These are phyloP conservation scores for Poecile atricapillus DNA, from an alignment of 2,113 vertebrate genomes.

Conservation along the genomic window DNA sequence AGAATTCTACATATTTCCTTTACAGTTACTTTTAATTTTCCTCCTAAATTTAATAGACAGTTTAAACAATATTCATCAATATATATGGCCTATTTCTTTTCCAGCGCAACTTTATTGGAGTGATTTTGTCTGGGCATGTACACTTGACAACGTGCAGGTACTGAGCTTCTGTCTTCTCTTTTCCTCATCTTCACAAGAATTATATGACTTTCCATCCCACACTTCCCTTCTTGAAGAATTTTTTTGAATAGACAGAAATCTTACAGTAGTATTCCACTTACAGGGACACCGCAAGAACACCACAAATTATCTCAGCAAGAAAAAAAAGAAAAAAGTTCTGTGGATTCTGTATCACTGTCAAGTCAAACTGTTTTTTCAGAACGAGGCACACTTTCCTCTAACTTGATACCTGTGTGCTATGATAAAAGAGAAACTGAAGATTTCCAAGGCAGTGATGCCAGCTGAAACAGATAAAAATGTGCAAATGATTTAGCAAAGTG, in stretches of 20 bases:
- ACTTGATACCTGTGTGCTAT: not conserved
- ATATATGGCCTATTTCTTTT: not conserved
- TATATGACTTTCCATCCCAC: not conserved
- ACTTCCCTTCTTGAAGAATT: not conserved
- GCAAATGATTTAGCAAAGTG: not conserved
- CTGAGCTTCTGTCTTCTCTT: not conserved
- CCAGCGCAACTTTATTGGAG: not conserved
- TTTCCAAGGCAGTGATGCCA: not conserved
- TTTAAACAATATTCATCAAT: not conserved
- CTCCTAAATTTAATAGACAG: not conserved
- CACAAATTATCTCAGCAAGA: not conserved
- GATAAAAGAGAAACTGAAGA: not conserved
- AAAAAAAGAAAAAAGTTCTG: not conserved
- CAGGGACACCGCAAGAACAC: not conserved
- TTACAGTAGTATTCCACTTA: not conserved
- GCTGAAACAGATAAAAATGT: not conserved
- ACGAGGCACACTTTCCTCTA: not conserved
- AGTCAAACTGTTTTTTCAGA: not conserved
- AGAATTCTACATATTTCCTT: not conserved
- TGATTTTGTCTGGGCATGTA: not conserved
- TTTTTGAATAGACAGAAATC: not conserved
- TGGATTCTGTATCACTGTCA: not conserved
- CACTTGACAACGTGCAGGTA: rapidly evolving
- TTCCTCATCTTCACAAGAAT: not conserved
- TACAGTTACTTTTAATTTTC: not conserved